Evolutionary conservation across 2,888 invertebrate species (phyloP).

Genomic region (Hirtodrosophila histrioides): DNA sequence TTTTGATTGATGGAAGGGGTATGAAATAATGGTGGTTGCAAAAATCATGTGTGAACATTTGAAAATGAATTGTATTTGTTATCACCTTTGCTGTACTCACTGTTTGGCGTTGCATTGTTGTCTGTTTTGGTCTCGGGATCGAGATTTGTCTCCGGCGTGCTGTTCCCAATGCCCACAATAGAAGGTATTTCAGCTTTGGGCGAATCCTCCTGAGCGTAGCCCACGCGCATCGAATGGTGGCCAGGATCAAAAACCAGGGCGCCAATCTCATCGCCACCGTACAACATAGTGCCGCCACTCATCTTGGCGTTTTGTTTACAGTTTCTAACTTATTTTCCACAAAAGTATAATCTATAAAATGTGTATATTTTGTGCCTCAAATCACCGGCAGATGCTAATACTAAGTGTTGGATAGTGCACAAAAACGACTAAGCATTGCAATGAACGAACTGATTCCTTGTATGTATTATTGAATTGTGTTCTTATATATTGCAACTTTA

Average conservation of each 20-base stretch:
- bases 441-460: no score
- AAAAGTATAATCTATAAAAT: conserved; percentile 27
- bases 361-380: conserved; percentile 56
- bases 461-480: no score
- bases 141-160: conserved; percentile 86
- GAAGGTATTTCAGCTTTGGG: conserved; percentile 99
- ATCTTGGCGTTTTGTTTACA: conserved; percentile 63
- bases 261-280: conserved; percentile 99
- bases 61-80: no score
- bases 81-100: conserved; percentile 53
- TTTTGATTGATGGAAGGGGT: background rate
- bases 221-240: conserved; percentile 92
- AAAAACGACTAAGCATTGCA: conserved; percentile 6
- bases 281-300: conserved; percentile 89
- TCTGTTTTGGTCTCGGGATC: conserved; percentile 92
- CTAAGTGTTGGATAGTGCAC: conserved; percentile 36
- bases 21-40: background rate
- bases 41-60: background rate
- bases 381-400: conserved; percentile 56
- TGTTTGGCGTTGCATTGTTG: conserved; percentile 87
- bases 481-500: no score
- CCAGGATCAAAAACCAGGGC: conserved; percentile 99
- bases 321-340: conserved; percentile 12
- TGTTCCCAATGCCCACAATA: conserved; percentile 94
- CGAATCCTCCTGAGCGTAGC: conserved; percentile 97